A percentile compares a stretch with the other conserved stretches of the same genome.
These are phyloP conservation scores for Onthophagus taurus DNA, from an alignment of 1,140 invertebrate species.

Conservation along the genomic window DNA sequence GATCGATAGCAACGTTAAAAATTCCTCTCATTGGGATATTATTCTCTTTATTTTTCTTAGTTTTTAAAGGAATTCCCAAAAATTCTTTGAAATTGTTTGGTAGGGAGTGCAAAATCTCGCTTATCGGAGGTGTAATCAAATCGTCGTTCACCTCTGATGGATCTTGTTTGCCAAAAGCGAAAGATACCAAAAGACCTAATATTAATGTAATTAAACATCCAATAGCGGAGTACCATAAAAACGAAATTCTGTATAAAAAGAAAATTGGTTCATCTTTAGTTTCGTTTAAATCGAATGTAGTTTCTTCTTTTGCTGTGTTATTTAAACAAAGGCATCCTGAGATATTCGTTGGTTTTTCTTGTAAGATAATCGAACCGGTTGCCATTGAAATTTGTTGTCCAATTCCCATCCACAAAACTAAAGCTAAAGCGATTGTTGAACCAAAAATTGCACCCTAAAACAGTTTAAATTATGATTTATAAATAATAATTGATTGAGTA, in stretches of 20 bases:
- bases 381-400: conserved; percentile 55
- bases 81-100: conserved; percentile 17
- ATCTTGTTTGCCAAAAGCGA: conserved; percentile 48
- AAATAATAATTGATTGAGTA: conserved; percentile 2
- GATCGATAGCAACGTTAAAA: conserved; percentile 5
- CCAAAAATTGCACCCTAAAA: conserved; percentile 53
- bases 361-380: conserved; percentile 38
- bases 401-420: conserved; percentile 65
- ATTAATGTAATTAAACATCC: conserved; percentile 51
- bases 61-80: conserved; percentile 18
- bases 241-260: conserved; percentile 54
- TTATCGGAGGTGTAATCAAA: conserved; percentile 44
- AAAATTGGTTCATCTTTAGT: conserved; percentile 18
- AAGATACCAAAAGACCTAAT: conserved; percentile 53
- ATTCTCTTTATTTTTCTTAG: neutral
- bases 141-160: conserved; percentile 43
- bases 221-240: conserved; percentile 64
- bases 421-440: conserved; percentile 46
- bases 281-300: neutral
- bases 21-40: conserved; percentile 9
- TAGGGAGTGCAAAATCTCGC: conserved; percentile 28
- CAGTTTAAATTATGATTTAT: neutral
- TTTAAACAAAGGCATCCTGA: conserved; percentile 39
- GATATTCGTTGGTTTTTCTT: conserved; percentile 39
- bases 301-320: neutral